phyloP scores from a whole-genome alignment of 2,888 invertebrate genomes.

The Isoperla grammatica region DNA sequence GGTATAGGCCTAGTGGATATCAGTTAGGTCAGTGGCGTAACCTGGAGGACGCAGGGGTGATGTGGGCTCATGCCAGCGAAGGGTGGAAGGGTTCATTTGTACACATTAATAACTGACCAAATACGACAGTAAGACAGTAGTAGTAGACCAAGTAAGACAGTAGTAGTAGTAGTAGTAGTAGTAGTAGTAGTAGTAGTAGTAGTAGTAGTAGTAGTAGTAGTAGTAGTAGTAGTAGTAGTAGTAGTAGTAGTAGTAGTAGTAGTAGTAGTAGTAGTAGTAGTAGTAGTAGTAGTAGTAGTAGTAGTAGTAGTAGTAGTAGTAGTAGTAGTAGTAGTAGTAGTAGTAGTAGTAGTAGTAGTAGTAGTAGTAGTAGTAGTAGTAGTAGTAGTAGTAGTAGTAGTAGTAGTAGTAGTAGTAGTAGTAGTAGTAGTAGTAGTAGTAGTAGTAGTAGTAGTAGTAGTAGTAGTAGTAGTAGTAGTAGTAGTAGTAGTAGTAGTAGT shows the following conservation, averaged over 20 bases:
- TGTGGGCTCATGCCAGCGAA: no score
- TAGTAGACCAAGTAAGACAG: neutral
- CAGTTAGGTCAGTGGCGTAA: no score
- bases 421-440: constrained; percentile 3
- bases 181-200: constrained; percentile 13
- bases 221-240: constrained; percentile 12
- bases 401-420: constrained; percentile 5
- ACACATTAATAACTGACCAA: no score
- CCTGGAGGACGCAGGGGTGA: no score
- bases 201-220: constrained; percentile 11
- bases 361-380: constrained; percentile 5
- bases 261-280: constrained; percentile 11
- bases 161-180: constrained; percentile 11
- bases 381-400: constrained; percentile 1
- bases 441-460: constrained; percentile 3
- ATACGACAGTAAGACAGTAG: no score
- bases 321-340: constrained; percentile 11
- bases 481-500: constrained; percentile 3
- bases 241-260: constrained; percentile 11
- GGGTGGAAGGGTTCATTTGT: no score
- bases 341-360: constrained; percentile 9
- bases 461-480: constrained; percentile 5
- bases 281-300: constrained; percentile 12
- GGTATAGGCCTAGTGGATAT: no score
- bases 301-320: constrained; percentile 11